Percentiles rank a stretch among this genome's conserved stretches.
Evolutionary conservation across 2,797 vertebrate species (phyloP).

Genomic region (Ctenopoma multispine): DNA sequence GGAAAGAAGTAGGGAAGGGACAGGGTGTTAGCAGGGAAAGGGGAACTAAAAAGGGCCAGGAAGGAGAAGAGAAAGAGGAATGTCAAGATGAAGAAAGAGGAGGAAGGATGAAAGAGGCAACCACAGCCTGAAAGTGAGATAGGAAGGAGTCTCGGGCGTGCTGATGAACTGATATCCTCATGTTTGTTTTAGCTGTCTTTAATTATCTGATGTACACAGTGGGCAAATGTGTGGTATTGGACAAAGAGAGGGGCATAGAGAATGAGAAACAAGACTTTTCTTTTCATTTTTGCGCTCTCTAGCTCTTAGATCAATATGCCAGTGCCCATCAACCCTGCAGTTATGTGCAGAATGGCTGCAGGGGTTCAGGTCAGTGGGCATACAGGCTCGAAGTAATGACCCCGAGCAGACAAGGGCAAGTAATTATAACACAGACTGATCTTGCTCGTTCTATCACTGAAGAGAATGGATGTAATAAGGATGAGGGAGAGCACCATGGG

Average conservation of each 20-base stretch:
- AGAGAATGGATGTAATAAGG: slow-evolving; percentile 59
- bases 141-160: slow-evolving; percentile 39
- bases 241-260: slow-evolving; percentile 2
- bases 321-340: slow-evolving; percentile 62
- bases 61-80: slow-evolving; percentile 37
- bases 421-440: slow-evolving; percentile 75
- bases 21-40: slow-evolving; percentile 7
- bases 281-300: slow-evolving; percentile 30
- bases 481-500: slow-evolving; percentile 57
- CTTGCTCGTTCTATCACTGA: slow-evolving; percentile 48
- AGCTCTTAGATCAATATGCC: slow-evolving; percentile 50
- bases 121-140: slow-evolving; percentile 28
- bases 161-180: slow-evolving; percentile 76
- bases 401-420: slow-evolving; percentile 74
- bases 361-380: slow-evolving; percentile 60
- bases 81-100: slow-evolving; percentile 39
- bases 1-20: slow-evolving; percentile 32
- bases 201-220: slow-evolving; percentile 76
- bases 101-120: slow-evolving; percentile 47
- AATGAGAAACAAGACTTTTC: slow-evolving; percentile 30
- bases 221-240: slow-evolving; percentile 29
- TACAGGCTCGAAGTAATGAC: slow-evolving; percentile 56
- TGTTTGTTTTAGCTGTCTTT: slow-evolving; percentile 82
- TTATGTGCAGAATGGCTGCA: slow-evolving; percentile 64
- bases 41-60: slow-evolving; percentile 22